Evolutionary conservation across 35 echinoderm and acorn worm genomes (phyloP).

Genomic region (Stichopus chloronotus): DNA sequence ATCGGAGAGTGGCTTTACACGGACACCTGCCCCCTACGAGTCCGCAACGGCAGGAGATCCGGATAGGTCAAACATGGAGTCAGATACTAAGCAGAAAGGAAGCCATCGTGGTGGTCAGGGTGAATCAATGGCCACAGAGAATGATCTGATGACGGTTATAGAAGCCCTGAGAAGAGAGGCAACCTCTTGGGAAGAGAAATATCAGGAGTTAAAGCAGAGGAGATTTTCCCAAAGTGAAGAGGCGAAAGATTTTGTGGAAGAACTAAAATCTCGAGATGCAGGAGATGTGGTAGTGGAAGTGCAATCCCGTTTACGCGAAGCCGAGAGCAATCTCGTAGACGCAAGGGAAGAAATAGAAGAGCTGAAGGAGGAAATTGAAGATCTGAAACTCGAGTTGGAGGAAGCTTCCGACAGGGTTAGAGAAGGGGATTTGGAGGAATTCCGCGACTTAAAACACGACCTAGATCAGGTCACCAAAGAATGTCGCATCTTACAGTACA

Average conservation of each 20-base stretch:
- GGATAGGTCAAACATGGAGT: conserved; percentile 59
- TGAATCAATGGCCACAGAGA: conserved; percentile 51
- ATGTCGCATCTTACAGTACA: conserved; percentile 91
- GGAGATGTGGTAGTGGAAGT: conserved; percentile 62
- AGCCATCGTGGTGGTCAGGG: conserved; percentile 44
- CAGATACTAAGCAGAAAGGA: conserved; percentile 62
- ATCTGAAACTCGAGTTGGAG: conserved; percentile 83
- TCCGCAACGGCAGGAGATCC: neutral
- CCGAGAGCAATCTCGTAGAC: conserved; percentile 73
- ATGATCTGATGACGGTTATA: conserved; percentile 63
- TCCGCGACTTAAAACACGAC: conserved; percentile 88
- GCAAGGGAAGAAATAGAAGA: conserved; percentile 80
- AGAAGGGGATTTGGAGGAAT: conserved; percentile 95
- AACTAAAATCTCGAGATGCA: conserved; percentile 48
- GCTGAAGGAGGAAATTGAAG: conserved; percentile 68
- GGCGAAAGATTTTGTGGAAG: conserved; percentile 50
- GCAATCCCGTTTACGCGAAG: conserved; percentile 60
- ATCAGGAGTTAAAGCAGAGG: conserved; percentile 49
- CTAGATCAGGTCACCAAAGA: conserved; percentile 90
- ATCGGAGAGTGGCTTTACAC: conserved; percentile 18
- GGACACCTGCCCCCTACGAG: neutral
- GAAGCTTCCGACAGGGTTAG: conserved; percentile 83
- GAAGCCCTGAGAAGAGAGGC: conserved; percentile 52
- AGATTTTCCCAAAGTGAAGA: conserved; percentile 10
- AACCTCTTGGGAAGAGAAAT: conserved; percentile 60